These are phyloP conservation scores for Coreius guichenoti DNA, from an alignment of 2,797 vertebrate species.

Conservation along the genomic window DNA sequence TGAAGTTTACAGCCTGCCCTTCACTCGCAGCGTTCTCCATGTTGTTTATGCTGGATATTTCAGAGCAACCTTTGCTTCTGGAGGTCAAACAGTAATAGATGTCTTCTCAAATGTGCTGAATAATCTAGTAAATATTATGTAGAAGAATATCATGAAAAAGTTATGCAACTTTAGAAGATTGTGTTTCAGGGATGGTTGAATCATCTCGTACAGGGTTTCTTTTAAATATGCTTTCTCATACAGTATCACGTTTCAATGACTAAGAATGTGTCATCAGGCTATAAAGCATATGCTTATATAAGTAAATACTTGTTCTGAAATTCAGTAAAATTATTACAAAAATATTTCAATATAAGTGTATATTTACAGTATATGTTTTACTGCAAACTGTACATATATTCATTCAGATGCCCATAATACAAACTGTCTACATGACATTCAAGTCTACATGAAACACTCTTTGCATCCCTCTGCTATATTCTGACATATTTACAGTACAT, in stretches of 20 bases:
- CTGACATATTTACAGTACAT: neutral
- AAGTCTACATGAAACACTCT: neutral
- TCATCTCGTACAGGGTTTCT: neutral
- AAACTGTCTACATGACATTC: neutral
- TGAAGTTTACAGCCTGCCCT: constrained; percentile 12
- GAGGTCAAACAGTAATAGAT: neutral
- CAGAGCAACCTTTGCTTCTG: neutral
- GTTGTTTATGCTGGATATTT: neutral
- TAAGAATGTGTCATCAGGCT: neutral
- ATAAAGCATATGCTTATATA: neutral
- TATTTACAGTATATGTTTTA: neutral
- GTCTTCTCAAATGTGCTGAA: neutral
- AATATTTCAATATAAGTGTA: neutral
- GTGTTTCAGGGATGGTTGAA: neutral
- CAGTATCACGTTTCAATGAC: neutral
- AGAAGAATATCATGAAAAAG: neutral
- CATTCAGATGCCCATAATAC: neutral
- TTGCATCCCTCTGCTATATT: neutral
- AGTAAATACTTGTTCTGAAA: neutral
- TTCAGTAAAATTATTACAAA: neutral
- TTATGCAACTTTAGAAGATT: neutral
- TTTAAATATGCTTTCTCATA: neutral
- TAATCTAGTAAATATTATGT: neutral
- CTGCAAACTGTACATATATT: neutral
- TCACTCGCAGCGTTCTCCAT: neutral